Base-by-base conservation (phyloP, 2,113 vertebrate genomes). In the Mirza zaza region DNA sequence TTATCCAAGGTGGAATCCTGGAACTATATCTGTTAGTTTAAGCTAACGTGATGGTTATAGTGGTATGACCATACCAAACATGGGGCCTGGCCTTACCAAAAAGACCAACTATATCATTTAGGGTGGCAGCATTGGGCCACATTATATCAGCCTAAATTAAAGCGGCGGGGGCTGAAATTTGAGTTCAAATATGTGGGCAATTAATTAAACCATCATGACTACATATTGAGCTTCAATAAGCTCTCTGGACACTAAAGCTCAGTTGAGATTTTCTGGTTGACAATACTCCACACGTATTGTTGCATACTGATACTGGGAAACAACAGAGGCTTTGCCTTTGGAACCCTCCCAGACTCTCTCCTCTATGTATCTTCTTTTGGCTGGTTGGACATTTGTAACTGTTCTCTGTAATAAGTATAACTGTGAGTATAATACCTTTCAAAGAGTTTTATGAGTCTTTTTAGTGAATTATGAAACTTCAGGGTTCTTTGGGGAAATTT, bases 21-120 rank as follows among this genome's bases (percentile, higher is more conserved):
- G 11, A 8, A 63, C 34, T 50, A 52, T 5, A 17, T 0, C 23
- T 89, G 13, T 65, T 29, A 79, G 10, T 36, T 52, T 79, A 52
- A 23, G 34, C 34, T 42, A 39, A 52, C 36, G 10, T 39, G 25
- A n/a, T n/a, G 36, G 34, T 45, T 34, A 20, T 50, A 1, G 13
- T 12, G 32, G 1, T 0, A 48, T 9, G 5, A 2, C 21, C 36
- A 73, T 8, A 65, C 52, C 32, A 29, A 9, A 6, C 2, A 36
- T 36, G 17, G 18, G 5, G 3, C 9, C 3, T 2, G 9, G 34
- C 21, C n/a, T 71, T 0, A 9, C 1, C 11, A 55, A 23, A 42
- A 63, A 17, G 14, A 39, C 3, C 57, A 57, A 48, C 8, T 6
- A 6, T 50, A 20, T n/a, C 67, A 81, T 59, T 57, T 48, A 50